These are phyloP conservation scores for Diadophis punctatus DNA, from an alignment of 2,113 vertebrate genomes.

Conservation along the genomic window DNA sequence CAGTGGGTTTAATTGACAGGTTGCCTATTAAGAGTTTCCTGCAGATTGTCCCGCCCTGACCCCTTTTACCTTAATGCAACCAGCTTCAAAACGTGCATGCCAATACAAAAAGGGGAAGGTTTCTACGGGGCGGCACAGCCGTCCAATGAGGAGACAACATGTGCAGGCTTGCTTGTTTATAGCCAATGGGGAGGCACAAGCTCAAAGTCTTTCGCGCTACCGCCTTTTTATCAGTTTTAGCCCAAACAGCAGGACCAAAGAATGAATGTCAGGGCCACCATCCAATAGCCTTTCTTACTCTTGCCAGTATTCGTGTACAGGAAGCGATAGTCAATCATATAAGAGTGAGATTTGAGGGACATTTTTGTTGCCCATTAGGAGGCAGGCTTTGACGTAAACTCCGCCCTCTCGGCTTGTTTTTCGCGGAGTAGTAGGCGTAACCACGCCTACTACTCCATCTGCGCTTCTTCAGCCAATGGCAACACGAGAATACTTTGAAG, in stretches of 20 bases:
- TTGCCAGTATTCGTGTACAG: background rate
- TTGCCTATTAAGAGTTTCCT: background rate
- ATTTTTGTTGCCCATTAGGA: background rate
- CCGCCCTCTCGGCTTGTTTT: conserved; percentile 1
- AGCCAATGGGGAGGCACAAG: background rate
- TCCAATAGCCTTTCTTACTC: background rate
- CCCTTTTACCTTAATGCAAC: background rate
- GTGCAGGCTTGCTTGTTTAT: background rate
- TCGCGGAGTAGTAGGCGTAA: background rate
- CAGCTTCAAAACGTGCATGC: background rate
- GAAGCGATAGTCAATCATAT: background rate
- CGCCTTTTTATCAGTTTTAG: background rate
- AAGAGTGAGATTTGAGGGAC: background rate
- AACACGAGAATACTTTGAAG: background rate
- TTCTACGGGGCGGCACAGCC: background rate
- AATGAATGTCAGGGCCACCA: background rate
- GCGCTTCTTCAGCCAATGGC: background rate
- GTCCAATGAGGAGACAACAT: conserved; percentile 11
- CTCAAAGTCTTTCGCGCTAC: background rate
- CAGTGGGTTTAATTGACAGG: background rate
- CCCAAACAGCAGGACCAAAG: background rate
- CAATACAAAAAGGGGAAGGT: background rate
- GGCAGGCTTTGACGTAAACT: background rate
- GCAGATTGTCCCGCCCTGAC: background rate
- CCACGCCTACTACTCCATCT: background rate